Base-by-base conservation (phyloP, 2,113 vertebrate genomes). In the Peromyscus maniculatus region DNA sequence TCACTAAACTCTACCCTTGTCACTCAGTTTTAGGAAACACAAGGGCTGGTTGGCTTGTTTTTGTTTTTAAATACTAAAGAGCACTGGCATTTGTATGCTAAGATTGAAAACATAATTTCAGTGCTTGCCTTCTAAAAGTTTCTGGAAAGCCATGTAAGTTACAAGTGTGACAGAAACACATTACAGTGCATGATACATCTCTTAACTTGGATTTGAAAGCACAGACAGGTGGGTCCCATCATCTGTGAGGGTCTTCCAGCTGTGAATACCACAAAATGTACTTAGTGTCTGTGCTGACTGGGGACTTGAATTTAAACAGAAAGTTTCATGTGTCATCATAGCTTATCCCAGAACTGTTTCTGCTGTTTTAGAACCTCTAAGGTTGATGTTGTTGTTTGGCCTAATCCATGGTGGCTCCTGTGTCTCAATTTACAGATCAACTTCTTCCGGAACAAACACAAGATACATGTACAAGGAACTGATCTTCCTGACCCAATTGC, bases 401-500 rank as follows among this genome's bases (percentile, higher is more conserved):
- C 33, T 16, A 89, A 74, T 75, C 43, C 24, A 39, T 69, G 17
- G 43, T 64, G 62, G 26, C 46, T 24, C 12, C 7, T 88, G 95
- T 89, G 33, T 52, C 92, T 97, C 33, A 67, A 86, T 95, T 98
- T 92, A 59, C 52, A 99, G 99, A 91, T 99, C 79, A 99, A 99
- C 95, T 99, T 97, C 55, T 98, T 99, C 93, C 98, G 99, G 43
- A 98, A 99, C 75, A 98, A 98, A 62, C 99, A 99, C 97, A 99
- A 98, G 94, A 99, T 99, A 93, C 99, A 99, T 0, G 86, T 99
- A 5, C 99, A 99, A 3, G 99, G 99, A 43, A 98, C 99, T 9
- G 99, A 99, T 94, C 97, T 99, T 86, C 99, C 99, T 0, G 99
- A 99, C 94, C 99, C 99, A 0, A 94, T 99, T 83, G 97, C 98